These are phyloP conservation scores for Patella caerulea DNA, from an alignment of 2,888 invertebrate species.

Conservation along the genomic window DNA sequence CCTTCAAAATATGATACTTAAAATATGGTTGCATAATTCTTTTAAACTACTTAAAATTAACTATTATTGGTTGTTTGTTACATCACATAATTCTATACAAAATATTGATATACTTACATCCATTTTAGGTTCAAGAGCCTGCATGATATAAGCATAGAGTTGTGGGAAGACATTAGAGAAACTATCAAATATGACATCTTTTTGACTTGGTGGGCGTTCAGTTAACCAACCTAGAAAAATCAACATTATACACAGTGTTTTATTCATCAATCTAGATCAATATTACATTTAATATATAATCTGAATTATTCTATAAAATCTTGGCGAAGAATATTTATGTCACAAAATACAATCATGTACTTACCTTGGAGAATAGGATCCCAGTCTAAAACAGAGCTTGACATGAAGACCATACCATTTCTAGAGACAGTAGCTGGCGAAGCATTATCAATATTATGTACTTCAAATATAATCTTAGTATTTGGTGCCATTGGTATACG, in stretches of 20 bases:
- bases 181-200: conserved; percentile 78
- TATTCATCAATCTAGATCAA: too few species aligned
- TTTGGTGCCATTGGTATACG: conserved; percentile 72
- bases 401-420: conserved; percentile 84
- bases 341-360: not conserved
- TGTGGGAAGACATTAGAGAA: conserved; percentile 83
- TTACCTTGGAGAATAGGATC: conserved; percentile 86
- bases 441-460: conserved; percentile 73
- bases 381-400: conserved; percentile 94
- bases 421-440: conserved; percentile 73
- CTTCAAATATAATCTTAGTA: conserved; percentile 73
- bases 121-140: conserved; percentile 87
- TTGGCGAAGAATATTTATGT: not conserved
- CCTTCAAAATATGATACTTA: too few species aligned
- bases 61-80: not conserved
- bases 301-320: not conserved
- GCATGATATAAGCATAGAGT: conserved; percentile 86
- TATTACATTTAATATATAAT: not conserved
- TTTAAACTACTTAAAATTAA: too few species aligned
- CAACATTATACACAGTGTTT: not conserved
- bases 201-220: conserved; percentile 73
- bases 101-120: conserved; percentile 50
- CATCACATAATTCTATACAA: too few species aligned
- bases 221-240: conserved; percentile 65
- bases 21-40: too few species aligned